Base-by-base conservation (phyloP, 2,888 invertebrate genomes). In the Argynnis bischoffii region DNA sequence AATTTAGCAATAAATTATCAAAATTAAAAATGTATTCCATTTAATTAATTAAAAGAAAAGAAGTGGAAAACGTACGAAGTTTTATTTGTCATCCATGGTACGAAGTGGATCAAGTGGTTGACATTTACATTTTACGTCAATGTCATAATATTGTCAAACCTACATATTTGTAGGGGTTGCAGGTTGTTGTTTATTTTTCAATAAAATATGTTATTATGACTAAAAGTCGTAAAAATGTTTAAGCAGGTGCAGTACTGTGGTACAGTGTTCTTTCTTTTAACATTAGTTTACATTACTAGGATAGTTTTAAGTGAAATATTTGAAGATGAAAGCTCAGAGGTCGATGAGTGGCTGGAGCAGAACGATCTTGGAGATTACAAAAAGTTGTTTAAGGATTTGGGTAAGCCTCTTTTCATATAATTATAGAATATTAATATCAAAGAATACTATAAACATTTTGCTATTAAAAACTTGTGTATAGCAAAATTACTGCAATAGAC, bases 291-390 rank as follows among this genome's bases (percentile, higher is more conserved):
- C 78, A 81, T 88, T 65, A 81, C 87, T 61, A 82, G 83, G 73
- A 78, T 85, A 73, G 84, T 87, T 73, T 79, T 90, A 74, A 86
- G 86, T 66, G 87, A 89, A 72, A 84, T 88, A 75, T 87, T 90
- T 75, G 87, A 94, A 79, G 94, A 94, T 78, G 94, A 94, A 76
- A 87, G 91, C 75, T 92, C 92, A 53, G 94, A 95, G 86, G 95
- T 96, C 67, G 95, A 96, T 78, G 93, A 94, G 81, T 97, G 97
- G 97, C 89, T 97, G 73, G 94, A 95, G 68, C 95, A 96, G 81
- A 96, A 96, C 82, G 94, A 95, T 74, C 93, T 97, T 71, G 93
- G 94, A 47, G 94, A 95, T 73, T 96, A 95, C 82, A 95, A 95
- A 79, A 93, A 95, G 74, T 86, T 96, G 46, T 97, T 96, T 84